Base-by-base conservation (phyloP, 64 coral and sea anemone genomes). In the Dendronephthya gigantea region DNA sequence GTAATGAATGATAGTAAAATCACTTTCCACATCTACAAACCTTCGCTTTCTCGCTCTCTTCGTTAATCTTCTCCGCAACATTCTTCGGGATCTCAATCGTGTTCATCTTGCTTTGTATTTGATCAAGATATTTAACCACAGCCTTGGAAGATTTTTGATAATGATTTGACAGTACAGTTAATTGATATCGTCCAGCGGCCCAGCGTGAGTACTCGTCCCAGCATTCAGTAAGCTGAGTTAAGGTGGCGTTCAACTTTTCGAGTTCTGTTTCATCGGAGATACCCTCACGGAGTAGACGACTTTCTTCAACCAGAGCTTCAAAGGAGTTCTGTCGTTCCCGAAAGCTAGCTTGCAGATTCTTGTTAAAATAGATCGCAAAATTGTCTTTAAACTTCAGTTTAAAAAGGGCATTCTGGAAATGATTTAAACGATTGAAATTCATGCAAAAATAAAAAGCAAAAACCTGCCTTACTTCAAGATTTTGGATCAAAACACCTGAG, bases 151-250 rank as follows among this genome's bases (percentile, higher is more conserved):
- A 90, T 40, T 98, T 90, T 27, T 93, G 43, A 32, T 98, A 98
- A 52, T 98, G 92, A 30, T 74, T 89, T 2, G 95, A 91, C 39
- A 98, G 81, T 39, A 93, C 92, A 43, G 93, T 70, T 37, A 98
- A 41, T 59, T 98, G 92, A 69, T 98, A 98, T 49, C 95, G 83
- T n/a, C 95, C 95, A 5, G 95, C 92, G 66, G 95, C 95, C 95
- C 95, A 98, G 14, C 95, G 89, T 35, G 93, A 85, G 87, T 91
- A 93, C 84, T 98, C 95, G 82, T 98, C 95, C 95, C 95, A 98
- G 41, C 95, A 74, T 58, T 89, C 84, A 8, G 92, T 98, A 31
- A 98, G 48, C 37, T 98, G 70, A 19, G 94, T 93, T 48, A 97
- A 82, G 7, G 90, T 89, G 76, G 90, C 87, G 88, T 89, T 89